phyloP scores from a whole-genome alignment of 2,113 vertebrate species.

The Pitta sordida region DNA sequence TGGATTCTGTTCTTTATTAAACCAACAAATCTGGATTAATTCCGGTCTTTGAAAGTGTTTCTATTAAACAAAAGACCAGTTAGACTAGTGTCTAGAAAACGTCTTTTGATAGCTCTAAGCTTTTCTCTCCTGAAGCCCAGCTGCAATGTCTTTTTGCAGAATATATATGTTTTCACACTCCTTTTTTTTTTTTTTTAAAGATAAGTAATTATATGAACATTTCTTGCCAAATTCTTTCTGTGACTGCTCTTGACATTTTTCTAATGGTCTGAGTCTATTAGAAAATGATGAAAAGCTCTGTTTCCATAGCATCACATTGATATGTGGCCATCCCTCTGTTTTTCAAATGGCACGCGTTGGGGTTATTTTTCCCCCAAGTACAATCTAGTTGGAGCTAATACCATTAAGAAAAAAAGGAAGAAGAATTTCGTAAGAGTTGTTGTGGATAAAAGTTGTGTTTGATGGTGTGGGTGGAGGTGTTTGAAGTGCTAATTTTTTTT shows the following conservation, averaged over 20 bases:
- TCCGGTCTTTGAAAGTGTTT: neutral
- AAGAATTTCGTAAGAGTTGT: neutral
- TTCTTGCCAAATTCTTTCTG: neutral
- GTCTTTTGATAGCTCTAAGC: neutral
- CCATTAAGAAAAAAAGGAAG: neutral
- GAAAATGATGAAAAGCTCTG: neutral
- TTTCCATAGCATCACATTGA: neutral
- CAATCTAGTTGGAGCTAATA: neutral
- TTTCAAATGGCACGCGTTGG: neutral
- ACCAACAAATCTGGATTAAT: constrained; percentile 54
- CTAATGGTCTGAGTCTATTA: neutral
- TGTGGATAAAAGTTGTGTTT: neutral
- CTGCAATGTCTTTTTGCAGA: neutral
- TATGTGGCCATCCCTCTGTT: neutral
- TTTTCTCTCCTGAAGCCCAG: neutral
- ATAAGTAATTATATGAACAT: neutral
- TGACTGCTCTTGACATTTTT: neutral
- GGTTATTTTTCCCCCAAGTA: neutral
- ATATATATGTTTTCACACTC: rapidly evolving
- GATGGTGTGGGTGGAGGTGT: constrained; percentile 38
- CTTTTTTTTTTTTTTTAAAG: neutral
- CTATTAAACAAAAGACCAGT: constrained; percentile 15
- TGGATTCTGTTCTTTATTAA: constrained; percentile 47
- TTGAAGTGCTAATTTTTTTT: constrained; percentile 34
- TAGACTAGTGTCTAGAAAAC: neutral